Percentiles rank a stretch among this genome's conserved stretches.
Evolutionary conservation across 1,140 invertebrate species (phyloP).

Genomic region (Euglossa dilemma): DNA sequence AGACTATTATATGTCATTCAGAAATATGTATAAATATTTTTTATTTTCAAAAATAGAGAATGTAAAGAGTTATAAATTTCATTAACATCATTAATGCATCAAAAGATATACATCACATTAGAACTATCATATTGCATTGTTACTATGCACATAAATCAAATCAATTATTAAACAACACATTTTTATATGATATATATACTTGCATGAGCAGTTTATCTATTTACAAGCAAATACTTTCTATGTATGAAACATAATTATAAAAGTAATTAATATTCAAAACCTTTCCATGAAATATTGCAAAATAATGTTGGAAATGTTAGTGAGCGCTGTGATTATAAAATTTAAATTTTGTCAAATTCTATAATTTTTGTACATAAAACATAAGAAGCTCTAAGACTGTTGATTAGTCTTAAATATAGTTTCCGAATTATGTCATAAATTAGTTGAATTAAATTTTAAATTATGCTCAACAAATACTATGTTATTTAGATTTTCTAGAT

Average conservation of each 20-base stretch:
- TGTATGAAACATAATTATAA: neutral
- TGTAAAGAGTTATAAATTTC: conserved; percentile 9
- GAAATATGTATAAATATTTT: neutral
- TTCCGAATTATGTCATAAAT: conserved; percentile 24
- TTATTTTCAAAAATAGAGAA: neutral
- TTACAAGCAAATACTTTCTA: neutral
- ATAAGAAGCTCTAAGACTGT: conserved; percentile 23
- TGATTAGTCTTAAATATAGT: conserved; percentile 15
- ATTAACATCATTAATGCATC: conserved; percentile 1
- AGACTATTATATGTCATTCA: neutral
- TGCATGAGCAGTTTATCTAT: conserved; percentile 23
- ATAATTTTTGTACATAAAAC: conserved; percentile 28
- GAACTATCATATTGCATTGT: conserved; percentile 12
- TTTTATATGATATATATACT: conserved; percentile 13
- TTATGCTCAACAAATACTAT: neutral
- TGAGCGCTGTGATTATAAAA: conserved; percentile 41
- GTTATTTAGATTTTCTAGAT: neutral
- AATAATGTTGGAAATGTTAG: conserved; percentile 37
- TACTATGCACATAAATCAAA: conserved; percentile 32
- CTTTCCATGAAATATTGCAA: neutral
- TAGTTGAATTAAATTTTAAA: conserved; percentile 6
- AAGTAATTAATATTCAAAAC: neutral
- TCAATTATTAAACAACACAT: conserved; percentile 20
- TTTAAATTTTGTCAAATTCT: conserved; percentile 31
- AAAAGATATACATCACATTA: conserved; percentile 16